A percentile compares a stretch with the other conserved stretches of the same genome.
Evolutionary conservation across 2,888 invertebrate species (phyloP).

Genomic region (Norana najaformis): DNA sequence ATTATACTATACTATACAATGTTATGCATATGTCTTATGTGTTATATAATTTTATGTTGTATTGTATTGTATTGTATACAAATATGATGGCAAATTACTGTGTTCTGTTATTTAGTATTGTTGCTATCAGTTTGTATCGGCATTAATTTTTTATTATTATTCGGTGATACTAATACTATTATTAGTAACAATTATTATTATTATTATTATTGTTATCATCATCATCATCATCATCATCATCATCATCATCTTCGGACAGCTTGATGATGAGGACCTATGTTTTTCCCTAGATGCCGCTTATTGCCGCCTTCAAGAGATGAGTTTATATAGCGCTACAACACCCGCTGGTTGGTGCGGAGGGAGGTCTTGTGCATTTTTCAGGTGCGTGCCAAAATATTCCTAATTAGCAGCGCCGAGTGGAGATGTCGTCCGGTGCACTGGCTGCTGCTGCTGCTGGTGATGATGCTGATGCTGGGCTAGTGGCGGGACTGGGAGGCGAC

Average conservation of each 20-base stretch:
- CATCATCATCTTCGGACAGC: background rate
- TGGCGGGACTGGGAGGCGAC: background rate
- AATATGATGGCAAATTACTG: too few relatives aligned
- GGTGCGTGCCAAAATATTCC: conserved; percentile 4
- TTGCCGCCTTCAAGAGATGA: background rate
- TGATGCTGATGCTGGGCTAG: background rate
- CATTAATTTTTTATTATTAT: too few relatives aligned
- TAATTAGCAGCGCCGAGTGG: background rate
- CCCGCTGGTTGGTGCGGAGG: background rate
- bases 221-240: background rate
- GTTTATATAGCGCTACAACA: background rate
- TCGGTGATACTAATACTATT: background rate
- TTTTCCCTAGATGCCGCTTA: background rate
- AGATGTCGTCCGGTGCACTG: background rate
- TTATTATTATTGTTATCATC: background rate
- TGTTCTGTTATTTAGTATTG: too few relatives aligned
- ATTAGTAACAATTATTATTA: background rate
- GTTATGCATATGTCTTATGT: too few relatives aligned
- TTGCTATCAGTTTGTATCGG: too few relatives aligned
- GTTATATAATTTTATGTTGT: too few relatives aligned
- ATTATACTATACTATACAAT: background rate
- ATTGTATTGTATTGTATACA: too few relatives aligned
- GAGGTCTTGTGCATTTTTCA: background rate
- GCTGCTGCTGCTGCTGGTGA: background rate
- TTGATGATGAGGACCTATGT: background rate